Evolutionary conservation across 1,140 invertebrate genomes (phyloP).

Genomic region (Drosophila biarmipes): DNA sequence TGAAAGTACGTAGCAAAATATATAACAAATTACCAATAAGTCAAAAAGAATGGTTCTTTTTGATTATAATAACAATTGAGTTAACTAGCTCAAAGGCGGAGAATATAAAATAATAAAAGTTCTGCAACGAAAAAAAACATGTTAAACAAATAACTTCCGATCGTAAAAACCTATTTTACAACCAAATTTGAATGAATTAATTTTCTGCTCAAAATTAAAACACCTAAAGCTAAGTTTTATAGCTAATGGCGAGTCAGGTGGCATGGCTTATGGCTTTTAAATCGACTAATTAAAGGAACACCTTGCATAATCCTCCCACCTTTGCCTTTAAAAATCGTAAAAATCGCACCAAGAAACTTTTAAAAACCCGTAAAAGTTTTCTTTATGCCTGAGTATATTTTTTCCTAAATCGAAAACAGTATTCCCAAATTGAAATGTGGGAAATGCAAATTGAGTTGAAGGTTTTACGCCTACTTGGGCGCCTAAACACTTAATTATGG

Average conservation of each 20-base stretch:
- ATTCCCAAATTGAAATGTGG: constrained; percentile 52
- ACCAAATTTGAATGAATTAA: constrained; percentile 45
- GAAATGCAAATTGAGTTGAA: constrained; percentile 79
- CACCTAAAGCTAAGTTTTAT: constrained; percentile 42
- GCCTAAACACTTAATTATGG: constrained; percentile 78
- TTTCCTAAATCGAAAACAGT: background rate
- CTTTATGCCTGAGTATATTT: constrained; percentile 44
- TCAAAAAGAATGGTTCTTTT: no score
- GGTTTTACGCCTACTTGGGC: constrained; percentile 71
- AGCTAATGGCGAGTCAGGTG: constrained; percentile 19
- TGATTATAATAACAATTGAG: background rate
- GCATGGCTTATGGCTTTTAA: constrained; percentile 53
- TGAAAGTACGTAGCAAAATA: no score
- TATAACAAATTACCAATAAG: no score
- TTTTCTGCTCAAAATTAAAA: constrained; percentile 53
- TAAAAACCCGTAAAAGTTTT: constrained; percentile 63
- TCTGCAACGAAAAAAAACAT: background rate
- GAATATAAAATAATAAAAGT: background rate
- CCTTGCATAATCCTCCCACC: constrained; percentile 4
- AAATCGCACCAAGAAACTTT: constrained; percentile 64
- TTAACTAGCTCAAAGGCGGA: background rate
- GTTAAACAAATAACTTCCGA: constrained; percentile 33
- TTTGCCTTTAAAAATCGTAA: constrained; percentile 39
- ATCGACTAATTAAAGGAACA: constrained; percentile 70
- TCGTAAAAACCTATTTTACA: constrained; percentile 62